Evolutionary conservation across 2,113 vertebrate genomes (phyloP), one percentile per base, ranked within the genome.

Genomic region (Microcebus murinus): DNA sequence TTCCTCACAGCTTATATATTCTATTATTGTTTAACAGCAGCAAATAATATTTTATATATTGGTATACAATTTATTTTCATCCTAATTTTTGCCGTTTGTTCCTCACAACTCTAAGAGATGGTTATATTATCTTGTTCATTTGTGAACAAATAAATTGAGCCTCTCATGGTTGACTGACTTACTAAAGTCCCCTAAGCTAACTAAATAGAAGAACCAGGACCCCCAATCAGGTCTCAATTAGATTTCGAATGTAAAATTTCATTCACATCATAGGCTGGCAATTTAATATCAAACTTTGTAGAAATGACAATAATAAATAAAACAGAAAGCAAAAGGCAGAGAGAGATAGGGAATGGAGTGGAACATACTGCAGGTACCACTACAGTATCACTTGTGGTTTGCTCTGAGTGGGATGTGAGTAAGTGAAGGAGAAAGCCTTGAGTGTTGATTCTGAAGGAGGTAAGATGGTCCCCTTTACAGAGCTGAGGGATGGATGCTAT

Each of bases 71-170:
- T 65, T 89, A 63, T 45, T 67, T 93, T 81, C 68, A 71, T 20
- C 55, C 76, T 61, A 25, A 83, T 34, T 73, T 73, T 73, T 50
- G 31, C 36, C 39, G 70, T 27, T 71, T 87, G 67, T 21, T 77
- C 29, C 70, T 57, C 17, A 34, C 15, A 55, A 55, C 21, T 86
- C 77, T n/a, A 57, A 55, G 20, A 36, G 27, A 27, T 20, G 14
- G 31, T 55, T 48, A 34, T 17, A 59, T 55, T 67, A 89, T 39
- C 29, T 71, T 36, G 31, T 15, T 42, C 11, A 36, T 48, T 80
- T 93, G 48, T 91, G 39, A 91, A 63, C 27, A 74, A 77, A 65
- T 14, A 93, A 68, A 86, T 31, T 71, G 8, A 87, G 21, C 77
- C n/a, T 63, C 73, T 29, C 34, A 57, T 20, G 14, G n/a, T 34